Base-by-base conservation (phyloP, 2,888 invertebrate species). In the Nezara viridula region DNA sequence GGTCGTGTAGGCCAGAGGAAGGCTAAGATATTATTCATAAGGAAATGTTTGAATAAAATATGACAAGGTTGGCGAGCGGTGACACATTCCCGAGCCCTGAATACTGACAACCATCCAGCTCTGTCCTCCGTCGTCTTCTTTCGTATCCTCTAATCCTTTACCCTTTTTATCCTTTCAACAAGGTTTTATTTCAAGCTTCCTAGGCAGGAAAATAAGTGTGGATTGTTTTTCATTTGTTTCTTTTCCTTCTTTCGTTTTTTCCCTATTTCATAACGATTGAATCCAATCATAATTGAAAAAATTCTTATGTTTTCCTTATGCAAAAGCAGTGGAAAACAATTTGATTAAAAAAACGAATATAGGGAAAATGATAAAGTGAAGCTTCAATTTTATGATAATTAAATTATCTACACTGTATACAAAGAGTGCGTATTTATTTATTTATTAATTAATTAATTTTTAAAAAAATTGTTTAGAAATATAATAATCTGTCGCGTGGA, bases 1-100 rank as follows among this genome's bases (percentile, higher is more conserved):
- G 66, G 66, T 73, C 37, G 66, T 73, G 37, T 73, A 73, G 14
- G 66, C 32, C 19, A 6, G 16, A 27, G 27, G 9, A 27, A 32
- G 60, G 60, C n/a, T 60, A 27, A 37, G 66, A 73, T 73, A 73
- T 73, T 73, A 73, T 73, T 73, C 66, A 73, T 73, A 73, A 73
- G 66, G 66, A 73, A 73, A 73, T 73, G 66, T 73, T 73, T 73
- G 66, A 73, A 73, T 73, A 73, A 73, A 73, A 73, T 73, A 73
- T 73, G 66, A 37, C 66, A 73, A 73, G 66, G 32, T 16, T 37
- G 66, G 37, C n/a, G 37, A 37, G 21, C 9, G 66, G 66, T 73
- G 66, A 73, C 66, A 73, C 66, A 73, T 73, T n/a, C 27, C 19
- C 7, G 66, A 37, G 24, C 32, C 9, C 32, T 73, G 66, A 73